phyloP scores from a whole-genome alignment of 2,888 invertebrate genomes.

The Melanophora roralis region DNA sequence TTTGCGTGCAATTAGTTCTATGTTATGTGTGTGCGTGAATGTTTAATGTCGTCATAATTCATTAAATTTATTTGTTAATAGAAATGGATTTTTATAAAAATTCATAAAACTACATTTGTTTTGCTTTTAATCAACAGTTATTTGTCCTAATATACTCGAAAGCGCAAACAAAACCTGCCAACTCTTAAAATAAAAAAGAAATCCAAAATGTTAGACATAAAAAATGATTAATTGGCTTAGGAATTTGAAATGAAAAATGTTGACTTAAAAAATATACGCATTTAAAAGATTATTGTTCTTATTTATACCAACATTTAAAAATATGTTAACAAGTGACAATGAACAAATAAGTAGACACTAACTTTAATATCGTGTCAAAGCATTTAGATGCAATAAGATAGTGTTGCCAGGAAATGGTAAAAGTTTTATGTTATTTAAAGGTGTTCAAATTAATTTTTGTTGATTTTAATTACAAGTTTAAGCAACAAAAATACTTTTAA shows the following conservation, averaged over 20 bases:
- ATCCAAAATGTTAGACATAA: neutral
- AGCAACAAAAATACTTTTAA: no score
- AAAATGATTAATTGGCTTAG: neutral
- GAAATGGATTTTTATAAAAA: neutral
- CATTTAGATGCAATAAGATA: neutral
- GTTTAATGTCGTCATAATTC: neutral
- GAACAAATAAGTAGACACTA: neutral
- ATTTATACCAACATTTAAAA: neutral
- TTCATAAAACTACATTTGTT: neutral
- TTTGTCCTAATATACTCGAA: neutral
- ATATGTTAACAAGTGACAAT: conserved; percentile 2
- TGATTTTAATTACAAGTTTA: no score
- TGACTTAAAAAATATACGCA: neutral
- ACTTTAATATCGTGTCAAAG: neutral
- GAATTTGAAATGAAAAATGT: neutral
- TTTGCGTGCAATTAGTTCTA: neutral
- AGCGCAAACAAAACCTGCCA: neutral
- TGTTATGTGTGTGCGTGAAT: neutral
- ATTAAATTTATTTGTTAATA: neutral
- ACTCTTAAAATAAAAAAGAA: neutral
- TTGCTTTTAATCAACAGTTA: neutral
- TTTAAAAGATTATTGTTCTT: neutral
- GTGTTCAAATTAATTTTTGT: no score
- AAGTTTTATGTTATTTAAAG: no score
- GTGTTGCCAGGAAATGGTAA: no score